phyloP scores from a whole-genome alignment of 2,113 vertebrate species.

The Gadus chalcogrammus region DNA sequence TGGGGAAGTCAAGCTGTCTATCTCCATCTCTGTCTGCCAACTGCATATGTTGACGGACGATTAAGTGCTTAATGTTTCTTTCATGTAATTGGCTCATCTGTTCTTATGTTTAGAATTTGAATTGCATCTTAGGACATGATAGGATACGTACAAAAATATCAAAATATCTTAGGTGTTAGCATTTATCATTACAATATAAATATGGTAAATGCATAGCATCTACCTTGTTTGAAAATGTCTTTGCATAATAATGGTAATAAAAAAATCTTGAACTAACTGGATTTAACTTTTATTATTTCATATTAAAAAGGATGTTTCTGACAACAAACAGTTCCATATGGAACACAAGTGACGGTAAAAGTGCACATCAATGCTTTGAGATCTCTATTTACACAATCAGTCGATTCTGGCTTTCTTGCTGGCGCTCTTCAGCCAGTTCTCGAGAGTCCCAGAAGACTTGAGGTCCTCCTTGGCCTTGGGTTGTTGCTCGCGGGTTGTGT shows the following conservation, averaged over 20 bases:
- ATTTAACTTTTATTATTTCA: slow-evolving; percentile 19
- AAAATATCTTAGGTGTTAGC: slow-evolving; percentile 49
- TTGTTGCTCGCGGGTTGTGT: neutral
- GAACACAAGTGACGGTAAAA: neutral
- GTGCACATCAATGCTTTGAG: neutral
- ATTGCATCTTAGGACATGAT: slow-evolving; percentile 56
- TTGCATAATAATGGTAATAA: slow-evolving; percentile 74
- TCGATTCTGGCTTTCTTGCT: slow-evolving; percentile 61
- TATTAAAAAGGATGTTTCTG: neutral
- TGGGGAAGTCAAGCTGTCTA: slow-evolving; percentile 50
- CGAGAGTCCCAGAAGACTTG: slow-evolving; percentile 64
- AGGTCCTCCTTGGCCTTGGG: slow-evolving; percentile 29
- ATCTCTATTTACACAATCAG: slow-evolving; percentile 12
- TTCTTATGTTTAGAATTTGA: slow-evolving; percentile 69
- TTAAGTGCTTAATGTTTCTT: slow-evolving; percentile 86
- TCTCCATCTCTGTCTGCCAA: slow-evolving; percentile 52
- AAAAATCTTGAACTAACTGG: slow-evolving; percentile 69
- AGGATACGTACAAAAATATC: slow-evolving; percentile 52
- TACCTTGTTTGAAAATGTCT: slow-evolving; percentile 74
- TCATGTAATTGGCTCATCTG: slow-evolving; percentile 83
- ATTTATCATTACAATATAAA: slow-evolving; percentile 69
- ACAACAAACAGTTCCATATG: neutral
- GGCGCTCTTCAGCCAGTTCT: slow-evolving; percentile 66
- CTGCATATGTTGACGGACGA: slow-evolving; percentile 61
- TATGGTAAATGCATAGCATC: slow-evolving; percentile 72